These are phyloP conservation scores for Perca fluviatilis DNA, from an alignment of 2,113 vertebrate genomes.

Conservation along the genomic window DNA sequence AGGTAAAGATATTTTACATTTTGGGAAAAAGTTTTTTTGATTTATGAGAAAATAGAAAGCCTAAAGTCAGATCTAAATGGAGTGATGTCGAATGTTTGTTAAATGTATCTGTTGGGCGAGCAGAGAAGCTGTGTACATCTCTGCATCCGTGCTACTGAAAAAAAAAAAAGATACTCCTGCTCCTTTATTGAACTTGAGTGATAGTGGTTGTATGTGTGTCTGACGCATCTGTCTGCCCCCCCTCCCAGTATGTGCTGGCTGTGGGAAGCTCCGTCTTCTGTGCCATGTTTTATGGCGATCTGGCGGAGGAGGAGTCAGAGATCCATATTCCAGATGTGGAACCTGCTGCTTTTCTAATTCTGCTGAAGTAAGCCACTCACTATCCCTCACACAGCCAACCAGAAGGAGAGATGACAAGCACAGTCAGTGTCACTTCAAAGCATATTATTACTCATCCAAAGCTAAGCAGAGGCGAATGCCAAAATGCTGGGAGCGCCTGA, in stretches of 20 bases:
- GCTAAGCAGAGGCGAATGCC: constrained; percentile 53
- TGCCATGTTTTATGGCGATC: constrained; percentile 98
- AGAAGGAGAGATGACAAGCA: constrained; percentile 63
- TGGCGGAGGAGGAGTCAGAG: constrained; percentile 94
- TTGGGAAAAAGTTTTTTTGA: too few species aligned
- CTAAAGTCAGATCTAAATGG: not conserved
- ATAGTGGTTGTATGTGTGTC: constrained; percentile 30
- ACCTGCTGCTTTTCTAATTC: constrained; percentile 95
- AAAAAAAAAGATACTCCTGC: not conserved
- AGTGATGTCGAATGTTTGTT: not conserved
- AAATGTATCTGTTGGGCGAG: not conserved
- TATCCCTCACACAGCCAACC: constrained; percentile 42
- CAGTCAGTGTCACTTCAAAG: constrained; percentile 74
- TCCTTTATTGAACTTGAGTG: constrained; percentile 18
- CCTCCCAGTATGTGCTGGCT: constrained; percentile 93
- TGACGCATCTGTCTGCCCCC: constrained; percentile 32
- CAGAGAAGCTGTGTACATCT: not conserved
- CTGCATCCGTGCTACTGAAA: not conserved
- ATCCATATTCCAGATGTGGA: constrained; percentile 99
- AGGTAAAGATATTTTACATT: constrained; percentile 83
- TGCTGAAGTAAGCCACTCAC: constrained; percentile 93
- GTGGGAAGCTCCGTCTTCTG: constrained; percentile 99
- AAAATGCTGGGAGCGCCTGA: constrained; percentile 51
- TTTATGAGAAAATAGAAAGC: not conserved
- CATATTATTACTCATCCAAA: constrained; percentile 68